Percentiles rank a stretch among this genome's conserved stretches.
Evolutionary conservation across 2,888 invertebrate species (phyloP).

Genomic region (Limnephilus marmoratus): DNA sequence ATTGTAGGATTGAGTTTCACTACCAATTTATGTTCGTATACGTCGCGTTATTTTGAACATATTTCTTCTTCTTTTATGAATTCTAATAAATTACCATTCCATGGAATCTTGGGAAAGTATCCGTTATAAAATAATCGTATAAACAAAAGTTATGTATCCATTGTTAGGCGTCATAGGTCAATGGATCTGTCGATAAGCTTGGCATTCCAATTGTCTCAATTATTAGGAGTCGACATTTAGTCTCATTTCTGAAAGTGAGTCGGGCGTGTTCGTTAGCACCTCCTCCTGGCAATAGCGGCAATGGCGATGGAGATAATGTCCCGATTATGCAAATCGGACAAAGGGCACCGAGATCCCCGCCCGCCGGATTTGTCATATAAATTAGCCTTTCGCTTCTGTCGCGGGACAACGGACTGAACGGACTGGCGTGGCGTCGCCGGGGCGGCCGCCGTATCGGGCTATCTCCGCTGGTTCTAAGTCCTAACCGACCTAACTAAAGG

Average conservation of each 20-base stretch:
- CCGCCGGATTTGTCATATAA: constrained; percentile 46
- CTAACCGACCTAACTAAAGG: not conserved
- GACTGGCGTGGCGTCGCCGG: constrained; percentile 16
- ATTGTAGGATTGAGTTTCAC: constrained; percentile 30
- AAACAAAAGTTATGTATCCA: not conserved
- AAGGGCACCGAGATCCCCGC: constrained; percentile 28
- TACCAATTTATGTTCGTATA: not conserved
- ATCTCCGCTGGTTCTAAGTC: constrained; percentile 9
- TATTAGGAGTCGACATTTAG: not conserved
- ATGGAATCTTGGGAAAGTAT: not conserved
- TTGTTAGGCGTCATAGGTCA: not conserved
- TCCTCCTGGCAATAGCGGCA: not conserved
- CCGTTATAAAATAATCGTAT: not conserved
- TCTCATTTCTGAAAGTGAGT: constrained; percentile 13
- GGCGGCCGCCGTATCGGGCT: constrained; percentile 19
- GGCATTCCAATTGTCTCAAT: not conserved
- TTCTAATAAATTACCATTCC: not conserved
- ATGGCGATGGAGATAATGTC: not conserved
- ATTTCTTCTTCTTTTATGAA: not conserved
- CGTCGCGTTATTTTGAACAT: not conserved
- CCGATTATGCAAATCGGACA: constrained; percentile 48
- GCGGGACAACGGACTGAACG: constrained; percentile 7
- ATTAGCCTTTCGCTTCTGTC: constrained; percentile 28
- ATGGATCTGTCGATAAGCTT: not conserved
- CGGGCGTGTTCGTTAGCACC: constrained; percentile 39